Evolutionary conservation across 2,797 vertebrate genomes (phyloP), one percentile per base, ranked within the genome.

Genomic region (Hydrolagus colliei): DNA sequence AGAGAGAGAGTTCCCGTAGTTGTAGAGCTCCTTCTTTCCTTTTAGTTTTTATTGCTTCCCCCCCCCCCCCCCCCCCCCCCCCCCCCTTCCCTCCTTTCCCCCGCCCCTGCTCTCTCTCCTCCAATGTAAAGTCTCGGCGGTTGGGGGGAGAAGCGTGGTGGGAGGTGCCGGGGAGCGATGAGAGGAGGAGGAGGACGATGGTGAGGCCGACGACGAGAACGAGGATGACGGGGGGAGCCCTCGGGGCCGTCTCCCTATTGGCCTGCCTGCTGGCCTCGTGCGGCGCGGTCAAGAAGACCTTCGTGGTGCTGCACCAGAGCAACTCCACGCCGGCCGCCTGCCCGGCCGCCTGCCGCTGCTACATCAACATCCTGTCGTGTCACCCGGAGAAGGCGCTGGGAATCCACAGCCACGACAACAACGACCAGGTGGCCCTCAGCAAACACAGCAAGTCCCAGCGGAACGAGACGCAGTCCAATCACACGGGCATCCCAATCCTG

Each of bases 301-400:
- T 41, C 27, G 32, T 52, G 9, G 65, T 71, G 63, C 65, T 68
- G 79, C 79, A 68, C 65, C 79, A 52, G 27, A 68, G 41, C 65
- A 18, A 4, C 27, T 41, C 63, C 27, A 41, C 11, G 9, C 27
- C 18, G 2, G 79, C 79, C 79, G 3, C 20, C 32, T 84, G 79
- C 65, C 79, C 79, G 27, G 0, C 67, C 16, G 32, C 11, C 63
- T 84, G 79, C 65, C 79, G 65, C 79, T 84, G 79, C 79, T 84
- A 84, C 16, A 20, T 84, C 65, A 84, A 84, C 79, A 84, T 84
- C 79, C 79, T 84, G 14, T 84, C 79, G 14, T 84, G 79, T 63
- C 79, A 84, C 79, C 79, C 79, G 13, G 32, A 68, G 32, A 41
- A 20, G 79, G 27, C 79, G 63, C 22, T 84, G 79, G 79, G 16